Conservation (phyloP, 2,797 vertebrate genomes). For the Taenioides sp. region DNA sequence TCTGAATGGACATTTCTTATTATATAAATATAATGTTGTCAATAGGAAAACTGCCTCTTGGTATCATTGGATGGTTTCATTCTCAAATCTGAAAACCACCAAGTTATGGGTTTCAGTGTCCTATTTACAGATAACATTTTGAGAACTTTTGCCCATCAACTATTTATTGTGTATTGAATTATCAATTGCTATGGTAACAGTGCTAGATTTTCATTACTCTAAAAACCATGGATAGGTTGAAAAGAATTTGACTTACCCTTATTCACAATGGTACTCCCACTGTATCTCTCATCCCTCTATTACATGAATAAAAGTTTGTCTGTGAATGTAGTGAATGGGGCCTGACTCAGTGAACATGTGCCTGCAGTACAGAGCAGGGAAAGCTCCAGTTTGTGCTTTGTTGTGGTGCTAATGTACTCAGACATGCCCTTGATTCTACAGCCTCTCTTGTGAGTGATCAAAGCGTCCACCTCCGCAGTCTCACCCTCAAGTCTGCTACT, state of each 20-base stretch:
- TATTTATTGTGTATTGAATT: too few relatives aligned
- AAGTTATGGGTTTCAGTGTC: too few relatives aligned
- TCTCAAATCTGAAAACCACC: too few relatives aligned
- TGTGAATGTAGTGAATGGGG: conserved; percentile 8
- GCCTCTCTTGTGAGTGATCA: conserved; percentile 14
- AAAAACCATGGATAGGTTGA: not conserved
- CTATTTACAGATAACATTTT: too few relatives aligned
- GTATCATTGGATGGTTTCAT: too few relatives aligned
- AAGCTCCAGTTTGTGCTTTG: conserved; percentile 15
- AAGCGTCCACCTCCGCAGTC: conserved; percentile 23
- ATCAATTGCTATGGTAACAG: too few relatives aligned
- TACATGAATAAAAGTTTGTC: not conserved
- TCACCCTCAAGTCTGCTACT: not conserved
- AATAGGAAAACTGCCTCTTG: too few relatives aligned
- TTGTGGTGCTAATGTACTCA: conserved; percentile 13
- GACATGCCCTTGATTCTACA: conserved; percentile 27
- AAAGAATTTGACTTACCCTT: not conserved
- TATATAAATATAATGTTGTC: too few relatives aligned
- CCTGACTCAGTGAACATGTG: conserved; percentile 21
- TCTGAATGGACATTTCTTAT: too few relatives aligned
- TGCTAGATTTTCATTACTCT: too few relatives aligned
- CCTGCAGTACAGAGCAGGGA: conserved; percentile 6
- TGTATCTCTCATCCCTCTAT: not conserved
- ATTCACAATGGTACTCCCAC: not conserved
- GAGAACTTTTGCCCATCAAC: too few relatives aligned